Evolutionary conservation across 2,888 invertebrate genomes (phyloP).

Genomic region (Formica aserva): DNA sequence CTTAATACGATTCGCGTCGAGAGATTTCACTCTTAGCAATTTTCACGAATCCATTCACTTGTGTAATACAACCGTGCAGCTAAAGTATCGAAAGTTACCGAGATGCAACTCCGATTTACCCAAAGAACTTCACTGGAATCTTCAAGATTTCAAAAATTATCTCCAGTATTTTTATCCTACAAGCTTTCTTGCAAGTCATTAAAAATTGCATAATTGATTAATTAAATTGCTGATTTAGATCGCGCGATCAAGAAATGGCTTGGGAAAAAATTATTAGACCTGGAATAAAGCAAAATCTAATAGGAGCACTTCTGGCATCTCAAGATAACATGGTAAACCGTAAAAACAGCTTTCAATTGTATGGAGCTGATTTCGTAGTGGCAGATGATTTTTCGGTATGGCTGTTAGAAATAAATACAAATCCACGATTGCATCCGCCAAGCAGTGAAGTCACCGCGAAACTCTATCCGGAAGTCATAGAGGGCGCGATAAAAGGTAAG

Average conservation of each 20-base stretch:
- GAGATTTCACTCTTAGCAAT: conserved; percentile 65
- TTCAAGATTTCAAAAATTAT: conserved; percentile 69
- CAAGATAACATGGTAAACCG: conserved; percentile 72
- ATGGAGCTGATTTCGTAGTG: conserved; percentile 72
- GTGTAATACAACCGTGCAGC: conserved; percentile 71
- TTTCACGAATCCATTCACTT: conserved; percentile 73
- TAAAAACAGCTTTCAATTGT: conserved; percentile 72
- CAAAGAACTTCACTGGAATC: conserved; percentile 69
- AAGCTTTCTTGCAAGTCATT: neutral
- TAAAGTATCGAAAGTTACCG: conserved; percentile 66
- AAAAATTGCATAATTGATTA: neutral
- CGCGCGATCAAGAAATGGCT: conserved; percentile 59
- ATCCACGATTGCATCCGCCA: conserved; percentile 69
- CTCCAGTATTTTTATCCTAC: conserved; percentile 55
- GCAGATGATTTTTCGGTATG: conserved; percentile 72
- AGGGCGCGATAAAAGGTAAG: conserved; percentile 70
- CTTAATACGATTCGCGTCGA: conserved; percentile 70
- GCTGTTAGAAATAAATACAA: conserved; percentile 72
- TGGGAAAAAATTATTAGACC: conserved; percentile 70
- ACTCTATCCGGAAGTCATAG: conserved; percentile 71
- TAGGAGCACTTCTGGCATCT: conserved; percentile 70
- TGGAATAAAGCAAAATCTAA: conserved; percentile 70
- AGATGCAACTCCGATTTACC: conserved; percentile 58
- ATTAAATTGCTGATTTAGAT: conserved; percentile 41
- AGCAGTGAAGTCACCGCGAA: conserved; percentile 67